Conservation (phyloP, 2,113 vertebrate species). For the Cephalopholis sonnerati region DNA sequence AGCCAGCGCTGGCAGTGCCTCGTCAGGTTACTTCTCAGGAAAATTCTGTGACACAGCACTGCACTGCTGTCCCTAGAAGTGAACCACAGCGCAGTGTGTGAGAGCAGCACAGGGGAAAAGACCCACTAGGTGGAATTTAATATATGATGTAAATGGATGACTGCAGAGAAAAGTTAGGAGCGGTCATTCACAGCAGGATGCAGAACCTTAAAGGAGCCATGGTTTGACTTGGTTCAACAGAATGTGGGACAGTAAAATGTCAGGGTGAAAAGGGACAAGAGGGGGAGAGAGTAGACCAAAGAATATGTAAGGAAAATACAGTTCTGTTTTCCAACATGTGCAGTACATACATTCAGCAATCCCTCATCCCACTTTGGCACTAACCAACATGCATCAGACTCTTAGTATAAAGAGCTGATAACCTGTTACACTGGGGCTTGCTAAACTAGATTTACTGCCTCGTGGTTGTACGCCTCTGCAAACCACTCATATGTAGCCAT, state of each 20-base stretch:
- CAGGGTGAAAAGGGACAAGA: not conserved
- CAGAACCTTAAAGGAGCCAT: not conserved
- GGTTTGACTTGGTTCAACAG: conserved; percentile 26
- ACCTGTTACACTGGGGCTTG: not conserved
- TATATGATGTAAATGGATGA: conserved; percentile 22
- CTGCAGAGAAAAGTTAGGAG: conserved; percentile 15
- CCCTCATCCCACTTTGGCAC: not conserved
- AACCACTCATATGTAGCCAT: too few species aligned
- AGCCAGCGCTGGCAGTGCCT: not conserved
- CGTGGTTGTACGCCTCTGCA: too few species aligned
- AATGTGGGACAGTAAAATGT: conserved; percentile 43
- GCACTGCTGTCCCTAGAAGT: conserved; percentile 5
- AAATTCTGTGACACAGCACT: conserved; percentile 41
- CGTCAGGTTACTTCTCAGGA: not conserved
- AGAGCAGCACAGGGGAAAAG: conserved; percentile 9
- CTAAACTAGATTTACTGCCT: too few species aligned
- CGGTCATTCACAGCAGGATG: conserved; percentile 8
- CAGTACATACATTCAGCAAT: too few species aligned
- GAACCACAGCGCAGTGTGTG: not conserved
- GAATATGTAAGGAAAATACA: not conserved
- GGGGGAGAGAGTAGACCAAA: not conserved
- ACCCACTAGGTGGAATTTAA: conserved; percentile 26
- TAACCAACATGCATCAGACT: not conserved
- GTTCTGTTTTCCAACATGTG: conserved; percentile 7
- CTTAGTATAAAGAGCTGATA: not conserved